These are phyloP conservation scores for Micromys minutus DNA, from an alignment of 2,113 vertebrate genomes.

Conservation along the genomic window DNA sequence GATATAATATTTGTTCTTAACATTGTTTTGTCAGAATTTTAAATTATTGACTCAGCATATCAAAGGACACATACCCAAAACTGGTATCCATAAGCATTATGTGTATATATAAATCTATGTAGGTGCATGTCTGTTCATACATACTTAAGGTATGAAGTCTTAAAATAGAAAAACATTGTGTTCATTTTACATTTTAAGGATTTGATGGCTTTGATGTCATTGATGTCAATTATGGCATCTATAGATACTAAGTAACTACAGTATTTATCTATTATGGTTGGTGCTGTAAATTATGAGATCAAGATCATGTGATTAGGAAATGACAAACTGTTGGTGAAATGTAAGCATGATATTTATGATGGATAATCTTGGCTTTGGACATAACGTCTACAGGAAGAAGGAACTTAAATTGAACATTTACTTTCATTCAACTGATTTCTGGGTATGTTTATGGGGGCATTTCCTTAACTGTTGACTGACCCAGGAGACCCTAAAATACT, in stretches of 20 bases:
- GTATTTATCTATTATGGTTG: background rate
- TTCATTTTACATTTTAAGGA: background rate
- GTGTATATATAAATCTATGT: background rate
- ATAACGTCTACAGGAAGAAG: background rate
- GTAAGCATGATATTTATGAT: background rate
- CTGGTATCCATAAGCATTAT: background rate
- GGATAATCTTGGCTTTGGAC: background rate
- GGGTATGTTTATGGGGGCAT: background rate
- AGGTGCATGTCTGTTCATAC: background rate
- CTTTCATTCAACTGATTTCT: too few species aligned
- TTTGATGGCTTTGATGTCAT: slow-evolving; percentile 11
- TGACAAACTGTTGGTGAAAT: background rate
- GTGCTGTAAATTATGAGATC: background rate
- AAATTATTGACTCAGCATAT: background rate
- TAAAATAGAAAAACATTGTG: background rate
- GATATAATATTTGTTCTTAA: background rate
- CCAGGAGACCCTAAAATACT: background rate
- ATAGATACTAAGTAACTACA: background rate
- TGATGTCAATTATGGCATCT: background rate
- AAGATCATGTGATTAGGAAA: background rate
- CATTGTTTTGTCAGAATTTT: slow-evolving; percentile 1
- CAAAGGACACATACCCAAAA: background rate
- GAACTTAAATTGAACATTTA: background rate
- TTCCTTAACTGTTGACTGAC: background rate
- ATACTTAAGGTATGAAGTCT: background rate